Conservation (phyloP, 2,113 vertebrate species). For the Trematomus loennbergii region DNA sequence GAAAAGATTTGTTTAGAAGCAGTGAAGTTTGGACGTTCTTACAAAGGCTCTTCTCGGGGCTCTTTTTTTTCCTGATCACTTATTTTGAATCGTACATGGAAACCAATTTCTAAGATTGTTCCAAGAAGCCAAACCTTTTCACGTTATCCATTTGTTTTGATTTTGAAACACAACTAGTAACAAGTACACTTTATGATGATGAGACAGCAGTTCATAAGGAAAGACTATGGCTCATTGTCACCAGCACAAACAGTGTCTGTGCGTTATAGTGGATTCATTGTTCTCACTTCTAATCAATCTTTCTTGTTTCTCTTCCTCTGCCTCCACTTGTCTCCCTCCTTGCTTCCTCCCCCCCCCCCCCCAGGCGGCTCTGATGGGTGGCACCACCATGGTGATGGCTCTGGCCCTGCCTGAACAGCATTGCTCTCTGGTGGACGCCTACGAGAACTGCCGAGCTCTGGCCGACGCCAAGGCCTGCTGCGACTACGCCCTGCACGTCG, state of each 20-base stretch:
- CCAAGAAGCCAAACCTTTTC: no score
- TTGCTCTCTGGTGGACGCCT: slow-evolving; percentile 93
- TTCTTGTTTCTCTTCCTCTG: slow-evolving; percentile 23
- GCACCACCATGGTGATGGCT: slow-evolving; percentile 95
- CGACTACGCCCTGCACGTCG: slow-evolving; percentile 94
- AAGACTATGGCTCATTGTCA: slow-evolving; percentile 31
- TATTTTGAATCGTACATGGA: no score
- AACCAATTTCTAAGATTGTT: no score
- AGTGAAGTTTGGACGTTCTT: no score
- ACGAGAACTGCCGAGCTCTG: slow-evolving; percentile 89
- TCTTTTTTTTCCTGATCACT: no score
- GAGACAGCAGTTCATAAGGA: slow-evolving; percentile 40
- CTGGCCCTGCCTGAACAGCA: slow-evolving; percentile 94
- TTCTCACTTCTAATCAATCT: slow-evolving; percentile 42
- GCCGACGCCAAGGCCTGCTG: slow-evolving; percentile 96
- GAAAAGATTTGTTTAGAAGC: neutral
- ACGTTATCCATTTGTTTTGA: no score
- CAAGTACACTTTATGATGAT: slow-evolving; percentile 15
- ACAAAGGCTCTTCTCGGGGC: no score
- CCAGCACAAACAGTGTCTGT: slow-evolving; percentile 34
- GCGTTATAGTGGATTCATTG: slow-evolving; percentile 55
- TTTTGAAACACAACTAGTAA: neutral
- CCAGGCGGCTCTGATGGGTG: slow-evolving; percentile 95
- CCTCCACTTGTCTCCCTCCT: neutral
- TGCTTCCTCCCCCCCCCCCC: slow-evolving; percentile 5